Percentiles rank a stretch among this genome's conserved stretches.
Conservation (phyloP, 2,113 vertebrate genomes). For the Bungarus multicinctus region DNA sequence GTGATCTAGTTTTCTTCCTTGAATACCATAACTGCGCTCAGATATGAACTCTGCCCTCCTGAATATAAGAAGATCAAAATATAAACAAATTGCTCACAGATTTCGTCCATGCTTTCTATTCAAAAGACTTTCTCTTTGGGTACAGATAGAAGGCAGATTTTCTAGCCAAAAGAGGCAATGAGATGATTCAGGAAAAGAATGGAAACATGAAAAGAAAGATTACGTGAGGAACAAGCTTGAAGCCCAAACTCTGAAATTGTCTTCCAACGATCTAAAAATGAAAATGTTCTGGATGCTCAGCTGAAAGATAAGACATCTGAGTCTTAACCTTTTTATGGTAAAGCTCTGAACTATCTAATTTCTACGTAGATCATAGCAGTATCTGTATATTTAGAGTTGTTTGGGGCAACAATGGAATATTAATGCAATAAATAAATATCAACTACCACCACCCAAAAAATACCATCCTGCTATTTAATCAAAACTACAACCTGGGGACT, state of each 20-base stretch:
- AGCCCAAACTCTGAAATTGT: not conserved
- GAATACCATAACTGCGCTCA: not conserved
- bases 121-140: not conserved
- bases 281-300: not conserved
- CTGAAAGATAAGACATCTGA: not conserved
- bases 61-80: not conserved
- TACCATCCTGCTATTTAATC: not conserved
- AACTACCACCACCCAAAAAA: not conserved
- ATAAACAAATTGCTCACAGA: not conserved
- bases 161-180: not conserved
- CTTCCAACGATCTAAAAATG: not conserved
- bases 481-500: not conserved
- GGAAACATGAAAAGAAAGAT: not conserved
- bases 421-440: too few species aligned
- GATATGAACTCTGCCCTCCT: not conserved
- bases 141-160: not conserved
- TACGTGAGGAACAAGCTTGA: not conserved
- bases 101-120: not conserved
- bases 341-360: not conserved
- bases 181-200: not conserved
- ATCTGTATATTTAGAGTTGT: too few species aligned
- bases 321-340: not conserved
- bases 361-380: not conserved
- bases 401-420: too few species aligned
- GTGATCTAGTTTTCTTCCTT: not conserved